A percentile compares a stretch with the other conserved stretches of the same genome.
These are phyloP conservation scores for Zele albiditarsus DNA, from an alignment of 2,888 invertebrate genomes.

Conservation along the genomic window DNA sequence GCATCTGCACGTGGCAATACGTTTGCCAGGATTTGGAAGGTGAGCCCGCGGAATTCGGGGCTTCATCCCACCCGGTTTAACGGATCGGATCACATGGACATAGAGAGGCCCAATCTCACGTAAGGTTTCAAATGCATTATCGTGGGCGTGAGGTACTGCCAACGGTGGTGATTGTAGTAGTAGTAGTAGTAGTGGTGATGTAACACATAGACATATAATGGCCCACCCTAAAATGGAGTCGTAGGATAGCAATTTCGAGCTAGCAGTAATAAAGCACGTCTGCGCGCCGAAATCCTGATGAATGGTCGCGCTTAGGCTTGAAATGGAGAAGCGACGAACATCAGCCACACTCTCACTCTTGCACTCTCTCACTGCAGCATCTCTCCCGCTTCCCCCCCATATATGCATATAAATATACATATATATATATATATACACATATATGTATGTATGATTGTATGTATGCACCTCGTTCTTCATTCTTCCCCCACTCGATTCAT, in stretches of 20 bases:
- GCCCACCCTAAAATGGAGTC: constrained; percentile 70
- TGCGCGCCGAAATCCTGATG: constrained; percentile 73
- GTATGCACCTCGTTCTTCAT: constrained; percentile 10
- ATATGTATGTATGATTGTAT: constrained; percentile 23
- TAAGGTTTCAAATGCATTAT: constrained; percentile 70
- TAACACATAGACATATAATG: not conserved
- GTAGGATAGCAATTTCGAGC: constrained; percentile 73
- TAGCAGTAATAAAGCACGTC: constrained; percentile 73
- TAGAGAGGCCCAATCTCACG: constrained; percentile 57
- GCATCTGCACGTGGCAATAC: constrained; percentile 51
- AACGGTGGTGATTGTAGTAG: constrained; percentile 41
- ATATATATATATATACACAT: constrained; percentile 28
- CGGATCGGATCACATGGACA: constrained; percentile 62
- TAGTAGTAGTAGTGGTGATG: constrained; percentile 30
- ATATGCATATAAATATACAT: constrained; percentile 5
- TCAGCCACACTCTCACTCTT: constrained; percentile 65
- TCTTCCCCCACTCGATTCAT: constrained; percentile 21
- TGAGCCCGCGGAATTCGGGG: constrained; percentile 57
- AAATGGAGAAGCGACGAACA: constrained; percentile 72
- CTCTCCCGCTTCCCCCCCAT: constrained; percentile 6
- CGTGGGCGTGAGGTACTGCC: constrained; percentile 48
- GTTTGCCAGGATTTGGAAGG: constrained; percentile 56
- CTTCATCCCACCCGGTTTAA: constrained; percentile 60
- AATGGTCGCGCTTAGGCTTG: constrained; percentile 73
- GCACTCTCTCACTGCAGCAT: constrained; percentile 55